These are phyloP conservation scores for Silurus glanis DNA, from an alignment of 2,113 vertebrate species.

Conservation along the genomic window DNA sequence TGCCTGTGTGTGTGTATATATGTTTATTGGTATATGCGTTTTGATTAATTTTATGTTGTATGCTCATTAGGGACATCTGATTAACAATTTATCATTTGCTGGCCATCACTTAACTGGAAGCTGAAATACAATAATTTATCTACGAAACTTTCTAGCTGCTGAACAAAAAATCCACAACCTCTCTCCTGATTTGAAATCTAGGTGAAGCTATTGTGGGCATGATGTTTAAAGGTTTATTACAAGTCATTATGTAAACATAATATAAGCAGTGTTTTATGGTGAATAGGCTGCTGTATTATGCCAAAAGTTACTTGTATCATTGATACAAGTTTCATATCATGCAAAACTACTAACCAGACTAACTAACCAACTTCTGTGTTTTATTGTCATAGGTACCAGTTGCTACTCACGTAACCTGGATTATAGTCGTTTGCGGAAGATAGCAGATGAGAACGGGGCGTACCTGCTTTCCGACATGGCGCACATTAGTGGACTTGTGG, in stretches of 20 bases:
- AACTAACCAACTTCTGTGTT: background rate
- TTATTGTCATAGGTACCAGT: conserved; percentile 78
- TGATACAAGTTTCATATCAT: background rate
- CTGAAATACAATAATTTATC: background rate
- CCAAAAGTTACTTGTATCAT: background rate
- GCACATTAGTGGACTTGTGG: conserved; percentile 93
- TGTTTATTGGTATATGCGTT: background rate
- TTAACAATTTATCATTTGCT: background rate
- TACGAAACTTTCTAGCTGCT: background rate
- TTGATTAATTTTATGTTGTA: background rate
- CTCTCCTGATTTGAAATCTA: background rate
- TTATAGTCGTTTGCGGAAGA: conserved; percentile 83
- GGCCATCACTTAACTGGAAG: background rate
- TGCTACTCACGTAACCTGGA: conserved; percentile 95
- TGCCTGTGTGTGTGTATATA: background rate
- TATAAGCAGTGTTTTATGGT: conserved; percentile 2
- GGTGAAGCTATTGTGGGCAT: background rate
- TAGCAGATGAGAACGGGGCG: conserved; percentile 81
- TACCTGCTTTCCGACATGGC: conserved; percentile 96
- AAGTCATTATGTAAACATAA: background rate
- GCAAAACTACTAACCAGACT: background rate
- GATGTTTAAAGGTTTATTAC: background rate
- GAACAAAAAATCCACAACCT: background rate
- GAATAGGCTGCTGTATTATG: background rate
- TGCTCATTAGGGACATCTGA: background rate